phyloP scores from a whole-genome alignment of 2,113 vertebrate species.

The Myotis yumanensis region DNA sequence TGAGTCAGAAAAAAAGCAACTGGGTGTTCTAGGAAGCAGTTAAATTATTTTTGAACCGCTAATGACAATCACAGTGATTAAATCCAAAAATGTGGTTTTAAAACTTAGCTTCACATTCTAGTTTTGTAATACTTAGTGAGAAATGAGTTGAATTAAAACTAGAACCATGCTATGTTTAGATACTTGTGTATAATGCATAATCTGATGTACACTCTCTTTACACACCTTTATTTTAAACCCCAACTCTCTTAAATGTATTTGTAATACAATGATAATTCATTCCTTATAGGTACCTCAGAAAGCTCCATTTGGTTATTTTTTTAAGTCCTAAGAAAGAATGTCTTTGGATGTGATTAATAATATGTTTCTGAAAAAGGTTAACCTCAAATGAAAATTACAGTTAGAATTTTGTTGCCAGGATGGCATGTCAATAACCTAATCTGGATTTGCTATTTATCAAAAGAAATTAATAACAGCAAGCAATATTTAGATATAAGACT shows the following conservation, averaged over 20 bases:
- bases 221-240: background rate
- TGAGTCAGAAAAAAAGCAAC: background rate
- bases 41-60: background rate
- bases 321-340: background rate
- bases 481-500: background rate
- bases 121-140: background rate
- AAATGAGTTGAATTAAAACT: constrained; percentile 11
- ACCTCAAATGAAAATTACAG: background rate
- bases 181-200: background rate
- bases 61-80: background rate
- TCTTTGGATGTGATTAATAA: background rate
- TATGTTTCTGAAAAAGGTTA: background rate
- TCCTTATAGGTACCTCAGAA: background rate
- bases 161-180: background rate
- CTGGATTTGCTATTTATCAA: background rate
- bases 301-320: background rate
- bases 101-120: background rate
- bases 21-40: background rate
- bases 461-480: background rate
- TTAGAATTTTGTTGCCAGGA: background rate
- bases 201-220: background rate
- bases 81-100: background rate
- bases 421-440: background rate
- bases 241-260: background rate
- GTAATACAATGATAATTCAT: background rate